Evolutionary conservation across 2,888 invertebrate genomes (phyloP).

Genomic region (Eristalinus aeneus): DNA sequence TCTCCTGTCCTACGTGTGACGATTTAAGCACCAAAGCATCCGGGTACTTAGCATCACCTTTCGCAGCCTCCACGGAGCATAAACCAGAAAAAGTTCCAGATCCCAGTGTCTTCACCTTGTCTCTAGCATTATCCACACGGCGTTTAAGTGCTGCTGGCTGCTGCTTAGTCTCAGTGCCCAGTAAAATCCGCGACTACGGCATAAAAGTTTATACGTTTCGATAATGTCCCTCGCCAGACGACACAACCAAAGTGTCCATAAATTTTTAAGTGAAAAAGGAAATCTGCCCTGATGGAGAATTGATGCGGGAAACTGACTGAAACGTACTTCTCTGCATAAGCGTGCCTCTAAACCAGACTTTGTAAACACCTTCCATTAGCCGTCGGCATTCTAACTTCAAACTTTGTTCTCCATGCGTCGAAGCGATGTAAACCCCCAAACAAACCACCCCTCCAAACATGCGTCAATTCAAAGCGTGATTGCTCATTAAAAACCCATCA

Average conservation of each 20-base stretch:
- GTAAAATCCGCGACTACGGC: not conserved
- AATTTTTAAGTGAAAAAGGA: not conserved
- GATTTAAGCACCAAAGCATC: not conserved
- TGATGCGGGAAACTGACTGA: conserved; percentile 14
- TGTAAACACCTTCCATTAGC: too few relatives aligned
- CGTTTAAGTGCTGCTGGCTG: conserved; percentile 1
- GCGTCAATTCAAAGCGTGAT: not conserved
- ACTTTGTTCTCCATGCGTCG: not conserved
- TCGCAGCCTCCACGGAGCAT: not conserved
- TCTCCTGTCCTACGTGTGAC: not conserved
- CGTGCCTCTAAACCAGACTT: not conserved
- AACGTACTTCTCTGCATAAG: not conserved
- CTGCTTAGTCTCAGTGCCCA: not conserved
- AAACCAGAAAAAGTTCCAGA: not conserved
- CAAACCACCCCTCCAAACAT: not conserved
- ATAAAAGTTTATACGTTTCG: conserved; percentile 2
- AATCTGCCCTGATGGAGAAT: conserved; percentile 2
- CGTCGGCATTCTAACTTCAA: too few relatives aligned
- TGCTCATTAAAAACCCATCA: not conserved
- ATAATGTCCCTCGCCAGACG: not conserved
- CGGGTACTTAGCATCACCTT: not conserved
- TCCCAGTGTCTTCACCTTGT: not conserved
- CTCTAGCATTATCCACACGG: not conserved
- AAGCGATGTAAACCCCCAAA: not conserved
- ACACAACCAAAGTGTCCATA: not conserved